Conservation (phyloP, 2,113 vertebrate genomes). For the Ophthalmolycus amberensis region DNA sequence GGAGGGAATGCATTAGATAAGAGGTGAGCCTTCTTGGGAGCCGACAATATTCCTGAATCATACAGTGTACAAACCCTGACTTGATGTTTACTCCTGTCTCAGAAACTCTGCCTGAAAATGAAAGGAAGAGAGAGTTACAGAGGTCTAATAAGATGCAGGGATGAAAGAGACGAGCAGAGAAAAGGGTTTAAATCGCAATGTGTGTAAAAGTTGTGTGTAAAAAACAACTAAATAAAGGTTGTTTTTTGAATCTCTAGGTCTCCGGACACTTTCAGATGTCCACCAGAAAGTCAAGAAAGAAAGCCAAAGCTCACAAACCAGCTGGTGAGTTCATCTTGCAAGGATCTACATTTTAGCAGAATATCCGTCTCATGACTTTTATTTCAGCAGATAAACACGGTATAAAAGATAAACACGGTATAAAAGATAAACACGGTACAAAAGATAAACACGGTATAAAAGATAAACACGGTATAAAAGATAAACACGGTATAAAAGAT, state of each 20-base stretch:
- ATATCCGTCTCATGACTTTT: neutral
- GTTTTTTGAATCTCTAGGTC: neutral
- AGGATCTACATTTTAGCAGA: neutral
- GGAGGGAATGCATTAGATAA: neutral
- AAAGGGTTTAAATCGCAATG: no score
- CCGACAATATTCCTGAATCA: neutral
- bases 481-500: neutral
- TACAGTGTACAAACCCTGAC: neutral
- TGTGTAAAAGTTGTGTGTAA: no score
- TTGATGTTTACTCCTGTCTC: no score
- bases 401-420: neutral
- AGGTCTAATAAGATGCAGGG: neutral
- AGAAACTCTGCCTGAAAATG: neutral
- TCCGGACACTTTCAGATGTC: neutral
- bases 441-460: no score
- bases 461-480: neutral
- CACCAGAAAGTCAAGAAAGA: slow-evolving; percentile 8
- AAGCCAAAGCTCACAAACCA: neutral
- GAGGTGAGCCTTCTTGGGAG: neutral
- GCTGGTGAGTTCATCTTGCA: slow-evolving; percentile 9
- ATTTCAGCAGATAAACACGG: slow-evolving; percentile 5
- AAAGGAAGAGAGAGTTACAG: neutral
- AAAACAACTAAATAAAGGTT: neutral
- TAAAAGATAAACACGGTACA: neutral
- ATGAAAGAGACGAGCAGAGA: neutral